Percentiles rank a stretch among this genome's conserved stretches.
These are phyloP conservation scores for Eledona agricola DNA, from an alignment of 2,888 invertebrate genomes.

Conservation along the genomic window DNA sequence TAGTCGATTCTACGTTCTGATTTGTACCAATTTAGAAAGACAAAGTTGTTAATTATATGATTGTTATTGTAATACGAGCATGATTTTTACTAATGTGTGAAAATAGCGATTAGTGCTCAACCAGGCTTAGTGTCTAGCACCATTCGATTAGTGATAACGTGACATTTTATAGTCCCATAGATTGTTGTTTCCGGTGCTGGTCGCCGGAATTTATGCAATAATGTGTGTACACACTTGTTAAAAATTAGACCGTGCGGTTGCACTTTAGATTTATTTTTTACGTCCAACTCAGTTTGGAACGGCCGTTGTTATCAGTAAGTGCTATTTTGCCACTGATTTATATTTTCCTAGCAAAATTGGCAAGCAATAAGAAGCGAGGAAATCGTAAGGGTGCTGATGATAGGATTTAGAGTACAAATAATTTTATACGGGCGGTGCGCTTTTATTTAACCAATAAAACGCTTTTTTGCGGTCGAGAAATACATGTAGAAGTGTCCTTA, in stretches of 20 bases:
- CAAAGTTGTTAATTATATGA: conserved; percentile 13
- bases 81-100: conserved; percentile 17
- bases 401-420: too few species aligned
- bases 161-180: conserved; percentile 25
- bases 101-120: conserved; percentile 19
- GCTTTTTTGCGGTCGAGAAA: too few species aligned
- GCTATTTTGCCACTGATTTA: too few species aligned
- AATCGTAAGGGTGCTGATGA: too few species aligned
- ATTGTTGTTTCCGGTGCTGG: conserved; percentile 27
- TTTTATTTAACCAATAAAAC: too few species aligned
- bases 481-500: conserved; percentile 5
- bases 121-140: conserved; percentile 19
- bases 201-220: conserved; percentile 28
- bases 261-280: conserved; percentile 12
- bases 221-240: conserved; percentile 23
- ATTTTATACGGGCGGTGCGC: too few species aligned
- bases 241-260: conserved; percentile 16
- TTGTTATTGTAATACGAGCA: conserved; percentile 11
- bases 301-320: too few species aligned
- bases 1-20: too few species aligned
- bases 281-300: too few species aligned
- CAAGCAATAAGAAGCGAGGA: too few species aligned
- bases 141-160: conserved; percentile 20
- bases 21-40: too few species aligned
- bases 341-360: too few species aligned